phyloP scores from a whole-genome alignment of 1,140 invertebrate genomes.

The Drosophila novamexicana region DNA sequence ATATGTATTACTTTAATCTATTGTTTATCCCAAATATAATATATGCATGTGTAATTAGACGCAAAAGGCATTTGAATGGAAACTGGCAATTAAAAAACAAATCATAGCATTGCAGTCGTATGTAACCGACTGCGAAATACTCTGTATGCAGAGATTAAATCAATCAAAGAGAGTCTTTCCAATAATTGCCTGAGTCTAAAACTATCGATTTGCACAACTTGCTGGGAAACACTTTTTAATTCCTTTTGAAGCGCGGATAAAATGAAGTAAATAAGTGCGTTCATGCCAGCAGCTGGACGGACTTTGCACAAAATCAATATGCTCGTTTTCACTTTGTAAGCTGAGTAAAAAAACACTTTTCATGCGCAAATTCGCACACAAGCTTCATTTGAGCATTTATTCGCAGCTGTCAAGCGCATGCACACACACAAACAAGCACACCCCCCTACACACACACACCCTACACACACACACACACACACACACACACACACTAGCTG shows the following conservation, averaged over 20 bases:
- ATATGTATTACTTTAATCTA: too few relatives aligned
- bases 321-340: neutral
- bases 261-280: neutral
- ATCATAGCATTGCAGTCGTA: too few relatives aligned
- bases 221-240: too few relatives aligned
- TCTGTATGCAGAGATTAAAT: neutral
- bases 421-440: constrained; percentile 38
- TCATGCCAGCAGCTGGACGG: neutral
- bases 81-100: neutral
- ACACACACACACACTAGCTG: neutral
- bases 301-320: neutral
- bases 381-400: constrained; percentile 3
- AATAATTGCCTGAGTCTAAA: too few relatives aligned
- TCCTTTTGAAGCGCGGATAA: neutral
- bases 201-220: too few relatives aligned
- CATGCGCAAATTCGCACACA: neutral
- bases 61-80: neutral
- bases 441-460: constrained; percentile 6
- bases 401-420: constrained; percentile 21
- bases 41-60: too few relatives aligned
- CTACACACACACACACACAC: too few relatives aligned
- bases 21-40: too few relatives aligned
- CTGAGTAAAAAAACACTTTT: neutral
- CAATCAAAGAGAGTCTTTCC: too few relatives aligned
- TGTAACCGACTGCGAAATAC: neutral